A percentile compares a stretch with the other conserved stretches of the same genome.
These are phyloP conservation scores for Calephelis nemesis DNA, from an alignment of 1,140 invertebrate genomes.

Conservation along the genomic window DNA sequence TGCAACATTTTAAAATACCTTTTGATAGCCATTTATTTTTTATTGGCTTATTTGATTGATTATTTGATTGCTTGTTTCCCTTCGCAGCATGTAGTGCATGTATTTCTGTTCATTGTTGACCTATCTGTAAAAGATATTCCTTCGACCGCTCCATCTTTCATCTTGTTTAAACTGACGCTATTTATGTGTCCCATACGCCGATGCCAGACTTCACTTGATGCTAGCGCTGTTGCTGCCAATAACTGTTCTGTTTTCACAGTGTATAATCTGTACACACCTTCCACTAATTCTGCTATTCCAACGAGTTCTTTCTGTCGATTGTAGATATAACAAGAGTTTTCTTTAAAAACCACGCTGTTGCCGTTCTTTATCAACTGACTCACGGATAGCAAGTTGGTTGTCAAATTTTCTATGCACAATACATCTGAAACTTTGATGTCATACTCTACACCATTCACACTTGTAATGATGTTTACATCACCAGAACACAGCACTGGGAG, in stretches of 20 bases:
- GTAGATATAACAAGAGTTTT: constrained; percentile 27
- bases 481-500: constrained; percentile 27
- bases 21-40: too few relatives aligned
- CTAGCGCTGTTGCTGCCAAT: too few relatives aligned
- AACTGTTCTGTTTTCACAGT: not conserved
- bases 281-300: constrained; percentile 23
- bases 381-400: constrained; percentile 32
- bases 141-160: too few relatives aligned
- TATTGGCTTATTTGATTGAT: too few relatives aligned
- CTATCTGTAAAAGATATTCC: not conserved
- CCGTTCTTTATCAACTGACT: constrained; percentile 30
- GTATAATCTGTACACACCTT: constrained; percentile 27
- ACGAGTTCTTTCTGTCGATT: constrained; percentile 28
- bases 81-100: constrained; percentile 9
- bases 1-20: too few relatives aligned
- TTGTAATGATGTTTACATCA: constrained; percentile 27
- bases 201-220: too few relatives aligned
- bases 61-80: constrained; percentile 19
- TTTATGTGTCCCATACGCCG: too few relatives aligned
- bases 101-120: constrained; percentile 2
- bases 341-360: constrained; percentile 30
- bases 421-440: constrained; percentile 24
- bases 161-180: too few relatives aligned
- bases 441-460: constrained; percentile 19
- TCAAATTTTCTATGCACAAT: constrained; percentile 28